Conservation (phyloP, 2,113 vertebrate genomes). For the Panthera uncia region DNA sequence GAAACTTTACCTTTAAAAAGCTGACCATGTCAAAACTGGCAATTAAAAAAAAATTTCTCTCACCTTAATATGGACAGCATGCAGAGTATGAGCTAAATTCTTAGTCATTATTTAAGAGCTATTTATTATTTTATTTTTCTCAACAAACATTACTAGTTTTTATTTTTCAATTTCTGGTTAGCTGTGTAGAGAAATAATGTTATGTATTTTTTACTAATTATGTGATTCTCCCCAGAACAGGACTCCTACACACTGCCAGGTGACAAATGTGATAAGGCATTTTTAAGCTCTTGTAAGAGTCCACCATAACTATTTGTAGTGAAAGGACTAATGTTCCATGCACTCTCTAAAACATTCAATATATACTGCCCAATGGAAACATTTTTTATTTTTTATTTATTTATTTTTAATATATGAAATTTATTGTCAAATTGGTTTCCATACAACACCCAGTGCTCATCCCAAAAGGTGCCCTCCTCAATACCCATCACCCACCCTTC, state of each 20-base stretch:
- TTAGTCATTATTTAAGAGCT: not conserved
- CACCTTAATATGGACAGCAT: not conserved
- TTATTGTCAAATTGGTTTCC: no score
- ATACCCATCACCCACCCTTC: no score
- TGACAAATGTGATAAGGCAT: not conserved
- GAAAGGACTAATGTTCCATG: not conserved
- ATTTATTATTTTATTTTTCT: not conserved
- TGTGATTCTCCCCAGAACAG: slow-evolving; percentile 45
- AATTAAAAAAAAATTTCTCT: not conserved
- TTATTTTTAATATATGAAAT: no score
- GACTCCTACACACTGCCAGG: slow-evolving; percentile 11
- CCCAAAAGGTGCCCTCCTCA: no score
- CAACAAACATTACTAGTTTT: slow-evolving; percentile 31
- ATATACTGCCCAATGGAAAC: not conserved
- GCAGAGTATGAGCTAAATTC: not conserved
- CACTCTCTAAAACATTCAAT: not conserved
- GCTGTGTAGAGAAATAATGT: not conserved
- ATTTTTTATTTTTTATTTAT: not conserved
- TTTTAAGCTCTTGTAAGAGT: slow-evolving; percentile 23
- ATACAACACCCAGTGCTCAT: no score
- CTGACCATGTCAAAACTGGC: not conserved
- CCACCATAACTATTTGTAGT: not conserved
- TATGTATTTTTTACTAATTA: slow-evolving; percentile 9
- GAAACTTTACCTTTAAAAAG: not conserved
- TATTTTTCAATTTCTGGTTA: slow-evolving; percentile 28